phyloP scores from a whole-genome alignment of 2,797 vertebrate species.

The Pelobates cultripes region DNA sequence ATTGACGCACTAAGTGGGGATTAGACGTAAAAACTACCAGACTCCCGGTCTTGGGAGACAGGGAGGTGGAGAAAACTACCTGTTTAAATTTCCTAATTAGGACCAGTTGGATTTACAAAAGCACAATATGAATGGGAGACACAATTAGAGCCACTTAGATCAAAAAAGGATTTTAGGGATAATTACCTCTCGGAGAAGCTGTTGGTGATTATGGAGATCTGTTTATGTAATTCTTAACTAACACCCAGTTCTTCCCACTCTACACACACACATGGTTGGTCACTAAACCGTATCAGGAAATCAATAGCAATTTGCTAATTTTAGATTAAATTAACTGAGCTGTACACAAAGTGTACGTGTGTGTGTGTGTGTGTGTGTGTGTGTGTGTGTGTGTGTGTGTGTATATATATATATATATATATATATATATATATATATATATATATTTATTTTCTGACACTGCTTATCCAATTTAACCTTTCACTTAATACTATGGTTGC shows the following conservation, averaged over 20 bases:
- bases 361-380: no score
- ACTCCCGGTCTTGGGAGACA: background rate
- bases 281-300: no score
- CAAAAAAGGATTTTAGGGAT: background rate
- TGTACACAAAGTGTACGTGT: no score
- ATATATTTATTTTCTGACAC: no score
- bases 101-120: slow-evolving; percentile 3
- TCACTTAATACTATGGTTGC: no score
- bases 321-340: no score
- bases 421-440: no score
- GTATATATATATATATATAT: no score
- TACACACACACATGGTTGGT: background rate
- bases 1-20: background rate
- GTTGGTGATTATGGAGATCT: slow-evolving; percentile 25
- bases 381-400: no score
- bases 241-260: slow-evolving; percentile 10
- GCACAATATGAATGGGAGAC: slow-evolving; percentile 10
- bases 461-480: no score
- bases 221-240: slow-evolving; percentile 21
- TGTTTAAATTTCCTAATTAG: slow-evolving; percentile 4
- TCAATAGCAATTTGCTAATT: no score
- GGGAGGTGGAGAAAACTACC: background rate
- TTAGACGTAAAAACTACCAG: background rate
- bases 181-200: slow-evolving; percentile 20
- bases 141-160: slow-evolving; percentile 38